These are phyloP conservation scores for Poeciliopsis turneri DNA, from an alignment of 2,797 vertebrate species.

Conservation along the genomic window DNA sequence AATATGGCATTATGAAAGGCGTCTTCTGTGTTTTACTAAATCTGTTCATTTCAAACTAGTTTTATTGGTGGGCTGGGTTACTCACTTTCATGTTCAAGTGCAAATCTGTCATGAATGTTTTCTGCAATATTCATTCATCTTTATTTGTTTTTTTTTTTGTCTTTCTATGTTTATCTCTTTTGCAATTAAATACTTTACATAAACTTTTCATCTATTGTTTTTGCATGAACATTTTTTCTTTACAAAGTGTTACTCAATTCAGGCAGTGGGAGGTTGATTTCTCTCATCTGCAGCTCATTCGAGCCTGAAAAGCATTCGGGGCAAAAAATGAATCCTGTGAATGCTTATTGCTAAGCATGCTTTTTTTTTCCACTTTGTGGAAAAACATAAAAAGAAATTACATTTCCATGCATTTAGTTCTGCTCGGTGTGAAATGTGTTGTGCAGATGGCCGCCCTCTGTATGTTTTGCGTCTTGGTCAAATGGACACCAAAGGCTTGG, in stretches of 20 bases:
- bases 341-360: background rate
- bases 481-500: constrained; percentile 96
- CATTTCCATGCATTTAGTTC: background rate
- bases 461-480: constrained; percentile 92
- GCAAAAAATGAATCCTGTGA: background rate
- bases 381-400: too few relatives aligned
- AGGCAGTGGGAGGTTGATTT: background rate
- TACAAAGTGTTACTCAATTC: background rate
- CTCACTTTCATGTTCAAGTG: too few relatives aligned
- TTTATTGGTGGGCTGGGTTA: too few relatives aligned
- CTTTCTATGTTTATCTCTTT: too few relatives aligned
- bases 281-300: background rate
- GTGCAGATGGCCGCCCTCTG: constrained; percentile 87
- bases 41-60: too few relatives aligned
- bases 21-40: too few relatives aligned
- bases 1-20: too few relatives aligned
- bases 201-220: background rate
- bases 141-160: too few relatives aligned
- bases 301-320: background rate
- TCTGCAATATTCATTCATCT: too few relatives aligned
- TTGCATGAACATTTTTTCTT: background rate
- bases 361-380: background rate
- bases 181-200: background rate
- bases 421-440: background rate
- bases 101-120: too few relatives aligned